Conservation (phyloP, 1,140 invertebrate species). For the Drosophila obscura region DNA sequence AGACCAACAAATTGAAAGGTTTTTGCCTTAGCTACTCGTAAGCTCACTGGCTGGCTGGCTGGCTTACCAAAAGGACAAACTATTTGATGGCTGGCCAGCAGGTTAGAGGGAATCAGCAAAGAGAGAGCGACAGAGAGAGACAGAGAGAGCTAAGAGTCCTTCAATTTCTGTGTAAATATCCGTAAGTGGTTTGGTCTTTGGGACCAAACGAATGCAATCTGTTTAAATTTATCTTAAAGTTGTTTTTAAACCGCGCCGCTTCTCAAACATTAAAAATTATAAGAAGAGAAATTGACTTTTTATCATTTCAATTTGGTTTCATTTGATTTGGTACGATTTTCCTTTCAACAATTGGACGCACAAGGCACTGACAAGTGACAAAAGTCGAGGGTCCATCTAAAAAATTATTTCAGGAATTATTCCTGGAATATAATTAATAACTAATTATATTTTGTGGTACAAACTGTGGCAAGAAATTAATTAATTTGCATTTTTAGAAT, state of each 20-base stretch:
- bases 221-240: conserved; percentile 30
- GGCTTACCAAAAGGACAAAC: conserved; percentile 42
- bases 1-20: conserved; percentile 47
- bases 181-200: conserved; percentile 16
- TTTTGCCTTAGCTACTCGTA: conserved; percentile 11
- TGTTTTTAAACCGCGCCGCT: conserved; percentile 7
- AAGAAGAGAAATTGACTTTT: too few relatives aligned
- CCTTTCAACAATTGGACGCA: too few relatives aligned
- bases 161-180: conserved; percentile 24
- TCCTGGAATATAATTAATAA: too few relatives aligned
- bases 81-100: conserved; percentile 33
- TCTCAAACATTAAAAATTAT: conserved; percentile 2
- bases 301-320: too few relatives aligned
- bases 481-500: too few relatives aligned
- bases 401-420: too few relatives aligned
- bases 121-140: not conserved
- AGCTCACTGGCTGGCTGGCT: not conserved
- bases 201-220: conserved; percentile 25
- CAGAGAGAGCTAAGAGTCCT: not conserved
- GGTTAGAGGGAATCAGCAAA: too few relatives aligned
- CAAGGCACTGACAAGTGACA: too few relatives aligned
- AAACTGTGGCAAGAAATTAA: too few relatives aligned
- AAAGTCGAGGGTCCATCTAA: too few relatives aligned
- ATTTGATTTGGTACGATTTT: too few relatives aligned
- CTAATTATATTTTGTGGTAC: too few relatives aligned